Percentiles rank a stretch among this genome's conserved stretches.
phyloP scores from a whole-genome alignment of 2,113 vertebrate species.

The Seriola quinqueradiata region DNA sequence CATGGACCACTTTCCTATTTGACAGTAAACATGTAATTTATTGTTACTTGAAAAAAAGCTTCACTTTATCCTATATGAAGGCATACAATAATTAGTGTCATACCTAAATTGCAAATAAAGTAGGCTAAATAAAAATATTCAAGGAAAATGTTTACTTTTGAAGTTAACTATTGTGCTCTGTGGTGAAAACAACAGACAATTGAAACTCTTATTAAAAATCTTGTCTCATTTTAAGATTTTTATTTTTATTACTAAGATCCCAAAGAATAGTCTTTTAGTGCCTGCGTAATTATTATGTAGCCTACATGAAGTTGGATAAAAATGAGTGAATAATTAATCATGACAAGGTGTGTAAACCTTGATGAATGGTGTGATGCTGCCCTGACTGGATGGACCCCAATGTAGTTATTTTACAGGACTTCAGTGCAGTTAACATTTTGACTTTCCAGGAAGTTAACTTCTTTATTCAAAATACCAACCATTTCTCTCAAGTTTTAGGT shows the following conservation, averaged over 20 bases:
- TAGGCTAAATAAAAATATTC: neutral
- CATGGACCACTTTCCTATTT: neutral
- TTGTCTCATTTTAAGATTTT: too few relatives aligned
- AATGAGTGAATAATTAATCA: neutral
- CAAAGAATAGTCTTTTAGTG: neutral
- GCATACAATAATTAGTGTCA: neutral
- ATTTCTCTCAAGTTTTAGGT: too few relatives aligned
- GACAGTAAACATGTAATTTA: slow-evolving; percentile 1
- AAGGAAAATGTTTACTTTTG: neutral
- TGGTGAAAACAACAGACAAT: neutral
- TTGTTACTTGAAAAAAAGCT: neutral
- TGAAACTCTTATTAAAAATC: too few relatives aligned
- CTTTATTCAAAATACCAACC: neutral
- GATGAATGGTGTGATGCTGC: too few relatives aligned
- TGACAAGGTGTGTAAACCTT: too few relatives aligned
- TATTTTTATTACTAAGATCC: too few relatives aligned
- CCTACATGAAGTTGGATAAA: neutral
- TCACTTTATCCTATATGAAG: neutral
- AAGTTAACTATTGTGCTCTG: neutral
- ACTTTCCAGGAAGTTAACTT: neutral
- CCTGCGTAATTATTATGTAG: too few relatives aligned
- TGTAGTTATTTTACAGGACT: neutral
- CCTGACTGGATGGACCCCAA: neutral
- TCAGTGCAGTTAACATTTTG: neutral
- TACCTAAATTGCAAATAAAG: neutral